Evolutionary conservation across 2,797 vertebrate genomes (phyloP), one percentile per base, ranked within the genome.

Genomic region (Labroides dimidiatus): DNA sequence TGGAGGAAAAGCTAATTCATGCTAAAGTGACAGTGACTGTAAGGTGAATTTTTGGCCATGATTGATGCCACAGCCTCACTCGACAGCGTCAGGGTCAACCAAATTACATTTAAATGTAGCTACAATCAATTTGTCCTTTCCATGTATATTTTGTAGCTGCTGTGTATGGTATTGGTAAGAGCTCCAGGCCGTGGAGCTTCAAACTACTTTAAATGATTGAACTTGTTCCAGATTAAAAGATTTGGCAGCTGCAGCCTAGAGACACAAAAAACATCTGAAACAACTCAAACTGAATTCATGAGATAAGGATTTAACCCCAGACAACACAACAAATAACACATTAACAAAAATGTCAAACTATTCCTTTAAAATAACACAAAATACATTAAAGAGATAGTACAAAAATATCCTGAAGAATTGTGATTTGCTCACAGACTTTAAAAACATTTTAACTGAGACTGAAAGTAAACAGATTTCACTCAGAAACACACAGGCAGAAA

Each of bases 391-490:
- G 11, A 48, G 11, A 14, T 14, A 39, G 2, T 13, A 36, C 6
- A 1, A 14, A 27, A 30, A 47, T 16, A 54, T 12, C 13, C 62
- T 36, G 47, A 43, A 16, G 17, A n/a, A 17, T 7, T 20, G 2
- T 41, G 13, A 49, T 1, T 4, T 0, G 10, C 49, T 39, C 27
- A 42, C 41, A 62, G 24, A 27, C 24, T 13, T 16, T 23, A 45
- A 4, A n/a, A 36, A 45, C 4, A 20, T 37, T 54, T 78, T 68
- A 33, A 16, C n/a, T 50, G 12, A 41, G 58, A 63, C 13, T 15
- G 3, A 44, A 55, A 67, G 57, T 30, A 65, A 60, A 66, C 45
- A 67, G 13, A 41, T 47, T 6, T 5, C 24, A 60, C 14, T 16
- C 12, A 17, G 39, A 17, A 41, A 30, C 47, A 54, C 33, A 0